These are phyloP conservation scores for Zosterops lateralis DNA, from an alignment of 2,113 vertebrate genomes.

Conservation along the genomic window DNA sequence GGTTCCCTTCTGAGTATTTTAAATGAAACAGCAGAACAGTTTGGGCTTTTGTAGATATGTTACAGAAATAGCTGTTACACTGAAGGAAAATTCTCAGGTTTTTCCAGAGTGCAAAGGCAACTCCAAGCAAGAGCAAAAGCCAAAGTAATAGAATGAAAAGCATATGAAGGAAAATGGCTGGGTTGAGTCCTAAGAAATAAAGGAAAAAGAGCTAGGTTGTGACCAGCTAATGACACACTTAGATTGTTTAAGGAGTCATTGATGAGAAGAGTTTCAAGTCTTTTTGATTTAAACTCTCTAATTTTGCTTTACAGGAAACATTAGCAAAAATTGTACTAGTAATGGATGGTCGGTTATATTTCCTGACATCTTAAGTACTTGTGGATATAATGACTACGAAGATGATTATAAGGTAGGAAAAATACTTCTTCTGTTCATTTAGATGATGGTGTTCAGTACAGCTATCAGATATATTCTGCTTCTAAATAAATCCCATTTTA, in stretches of 20 bases:
- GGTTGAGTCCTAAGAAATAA: neutral
- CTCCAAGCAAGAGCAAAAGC: neutral
- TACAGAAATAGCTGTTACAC: neutral
- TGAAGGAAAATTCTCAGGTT: neutral
- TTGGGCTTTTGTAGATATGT: neutral
- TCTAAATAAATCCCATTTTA: neutral
- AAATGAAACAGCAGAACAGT: neutral
- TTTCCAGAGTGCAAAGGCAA: neutral
- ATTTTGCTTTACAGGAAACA: constrained; percentile 79
- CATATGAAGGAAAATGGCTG: neutral
- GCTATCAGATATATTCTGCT: neutral
- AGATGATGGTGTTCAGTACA: neutral
- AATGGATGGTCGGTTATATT: constrained; percentile 86
- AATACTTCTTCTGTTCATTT: neutral
- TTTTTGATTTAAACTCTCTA: neutral
- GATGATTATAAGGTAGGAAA: constrained; percentile 71
- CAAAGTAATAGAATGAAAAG: neutral
- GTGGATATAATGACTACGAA: constrained; percentile 72
- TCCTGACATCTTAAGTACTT: constrained; percentile 81
- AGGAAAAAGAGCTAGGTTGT: neutral
- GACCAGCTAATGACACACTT: neutral
- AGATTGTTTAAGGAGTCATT: neutral
- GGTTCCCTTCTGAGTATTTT: neutral
- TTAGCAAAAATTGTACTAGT: constrained; percentile 88
- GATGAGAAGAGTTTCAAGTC: neutral